These are phyloP conservation scores for Aptenodytes patagonicus DNA, from an alignment of 2,113 vertebrate genomes.

Conservation along the genomic window DNA sequence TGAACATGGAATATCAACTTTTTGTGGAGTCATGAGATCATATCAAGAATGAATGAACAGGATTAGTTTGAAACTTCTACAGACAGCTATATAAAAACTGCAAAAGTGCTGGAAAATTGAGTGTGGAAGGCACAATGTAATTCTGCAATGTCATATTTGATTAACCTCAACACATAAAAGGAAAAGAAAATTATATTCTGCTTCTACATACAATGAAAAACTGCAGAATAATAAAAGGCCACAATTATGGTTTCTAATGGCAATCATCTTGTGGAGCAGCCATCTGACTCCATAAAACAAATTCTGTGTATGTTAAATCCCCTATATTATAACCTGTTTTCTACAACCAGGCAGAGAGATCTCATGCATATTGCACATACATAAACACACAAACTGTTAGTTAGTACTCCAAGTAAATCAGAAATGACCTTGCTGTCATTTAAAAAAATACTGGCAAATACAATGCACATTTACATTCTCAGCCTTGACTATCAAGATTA, in stretches of 20 bases:
- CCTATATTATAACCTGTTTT: not conserved
- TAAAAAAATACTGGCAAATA: not conserved
- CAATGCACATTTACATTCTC: not conserved
- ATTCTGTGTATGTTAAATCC: not conserved
- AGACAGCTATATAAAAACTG: not conserved
- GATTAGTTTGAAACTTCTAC: not conserved
- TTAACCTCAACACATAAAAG: not conserved
- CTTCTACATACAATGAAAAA: not conserved
- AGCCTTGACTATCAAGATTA: not conserved
- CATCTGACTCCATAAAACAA: not conserved
- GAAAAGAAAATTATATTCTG: not conserved
- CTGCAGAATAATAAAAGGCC: not conserved
- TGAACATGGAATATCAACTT: not conserved
- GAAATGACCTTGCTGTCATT: slow-evolving; percentile 30
- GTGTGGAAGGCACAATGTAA: not conserved
- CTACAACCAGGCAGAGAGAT: not conserved
- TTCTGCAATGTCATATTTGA: not conserved
- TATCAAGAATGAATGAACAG: not conserved
- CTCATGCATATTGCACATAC: not conserved
- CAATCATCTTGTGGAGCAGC: not conserved
- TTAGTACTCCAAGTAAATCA: not conserved
- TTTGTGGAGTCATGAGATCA: not conserved
- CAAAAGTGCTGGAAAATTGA: not conserved
- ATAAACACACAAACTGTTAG: not conserved
- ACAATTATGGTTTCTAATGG: not conserved